Evolutionary conservation across 1,140 invertebrate species (phyloP).

Genomic region (Mizuhopecten yessoensis): DNA sequence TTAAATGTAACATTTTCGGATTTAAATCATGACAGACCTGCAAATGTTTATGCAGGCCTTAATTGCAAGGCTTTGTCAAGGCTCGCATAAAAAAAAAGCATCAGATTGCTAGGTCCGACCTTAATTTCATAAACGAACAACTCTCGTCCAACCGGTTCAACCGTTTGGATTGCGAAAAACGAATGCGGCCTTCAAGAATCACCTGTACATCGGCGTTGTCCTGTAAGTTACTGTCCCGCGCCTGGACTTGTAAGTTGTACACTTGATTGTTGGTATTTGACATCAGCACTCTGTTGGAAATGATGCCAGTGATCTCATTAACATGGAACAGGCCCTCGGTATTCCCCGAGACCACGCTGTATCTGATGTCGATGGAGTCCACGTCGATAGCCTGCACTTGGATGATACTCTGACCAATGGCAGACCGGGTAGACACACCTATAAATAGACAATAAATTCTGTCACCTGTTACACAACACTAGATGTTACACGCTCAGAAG

Average conservation of each 20-base stretch:
- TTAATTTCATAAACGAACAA: too few species aligned
- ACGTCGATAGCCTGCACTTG: conserved; percentile 66
- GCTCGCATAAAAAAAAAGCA: too few species aligned
- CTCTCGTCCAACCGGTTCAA: too few species aligned
- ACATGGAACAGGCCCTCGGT: conserved; percentile 59
- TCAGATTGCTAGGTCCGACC: too few species aligned
- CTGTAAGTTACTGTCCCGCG: conserved; percentile 58
- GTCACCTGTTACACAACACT: too few species aligned
- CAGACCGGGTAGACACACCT: conserved; percentile 73
- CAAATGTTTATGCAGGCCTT: too few species aligned
- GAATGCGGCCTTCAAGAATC: too few species aligned
- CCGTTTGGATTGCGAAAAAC: too few species aligned
- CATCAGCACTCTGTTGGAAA: conserved; percentile 66
- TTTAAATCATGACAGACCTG: too few species aligned
- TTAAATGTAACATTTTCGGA: too few species aligned
- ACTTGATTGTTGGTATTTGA: conserved; percentile 26
- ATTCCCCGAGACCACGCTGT: conserved; percentile 51
- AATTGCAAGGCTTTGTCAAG: too few species aligned
- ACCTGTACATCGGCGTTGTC: conserved; percentile 44
- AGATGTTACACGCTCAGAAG: too few species aligned
- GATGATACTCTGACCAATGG: conserved; percentile 71
- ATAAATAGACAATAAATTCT: not conserved
- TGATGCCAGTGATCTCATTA: conserved; percentile 57
- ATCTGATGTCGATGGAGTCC: conserved; percentile 56
- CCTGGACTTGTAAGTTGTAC: conserved; percentile 52